Base-by-base conservation (phyloP, 2,113 vertebrate species). In the Megaleporinus macrocephalus region DNA sequence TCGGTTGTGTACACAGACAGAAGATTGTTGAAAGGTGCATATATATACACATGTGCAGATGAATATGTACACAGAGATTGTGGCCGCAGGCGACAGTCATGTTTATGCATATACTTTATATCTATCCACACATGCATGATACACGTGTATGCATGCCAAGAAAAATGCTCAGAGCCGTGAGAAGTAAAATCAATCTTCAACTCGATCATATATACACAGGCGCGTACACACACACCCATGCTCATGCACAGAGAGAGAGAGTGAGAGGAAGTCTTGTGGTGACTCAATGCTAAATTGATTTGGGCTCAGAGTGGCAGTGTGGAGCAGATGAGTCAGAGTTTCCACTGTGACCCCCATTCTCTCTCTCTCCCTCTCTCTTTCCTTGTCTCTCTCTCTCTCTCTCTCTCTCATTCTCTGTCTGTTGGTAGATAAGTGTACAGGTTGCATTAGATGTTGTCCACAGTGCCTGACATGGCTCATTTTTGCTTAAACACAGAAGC, bases 231-330 rank as follows among this genome's bases (percentile, higher is more conserved):
- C 18, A 36, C 51, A 74, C 10, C 55, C 49, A 89, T 73, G 86
- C n/a, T 61, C 57, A 89, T 72, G 86, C 76, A 84, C 83, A 86
- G 22, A 51, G 83, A 88, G 76, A 89, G 82, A 84, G 87, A 88
- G 82, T 89, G 88, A 91, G 89, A 92, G 92, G 89, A 93, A 93
- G 86, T 86, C 65, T 86, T 86, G 90, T 78, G 87, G 87, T 93
- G 92, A 93, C 90, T 93, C 91, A 93, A 74, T 85, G 90, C 89
- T 91, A 89, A 89, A 89, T 85, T 89, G 87, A 91, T 92, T 93
- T 92, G 90, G 87, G 90, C 89, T 93, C 86, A 91, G 86, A 91
- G 88, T 86, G 89, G 89, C 86, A 89, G 88, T 83, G 72, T 89
- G 89, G 88, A 74, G 82, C 89, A 87, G 79, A 84, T 93, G 89